Evolutionary conservation across 2,888 invertebrate genomes (phyloP).

Genomic region (Neoitamus cyanurus): DNA sequence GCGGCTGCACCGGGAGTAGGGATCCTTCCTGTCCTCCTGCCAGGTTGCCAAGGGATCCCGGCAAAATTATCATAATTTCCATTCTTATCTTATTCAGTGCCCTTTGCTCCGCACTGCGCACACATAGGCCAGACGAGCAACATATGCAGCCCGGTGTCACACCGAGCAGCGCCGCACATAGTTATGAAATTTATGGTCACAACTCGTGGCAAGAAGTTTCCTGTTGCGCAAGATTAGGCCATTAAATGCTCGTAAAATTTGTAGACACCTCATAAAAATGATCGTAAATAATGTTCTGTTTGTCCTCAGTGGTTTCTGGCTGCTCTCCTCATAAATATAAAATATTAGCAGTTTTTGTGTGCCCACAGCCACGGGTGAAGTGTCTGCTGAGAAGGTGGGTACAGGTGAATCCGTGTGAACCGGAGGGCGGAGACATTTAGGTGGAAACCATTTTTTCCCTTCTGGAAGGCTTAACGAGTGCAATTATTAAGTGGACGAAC

Average conservation of each 20-base stretch:
- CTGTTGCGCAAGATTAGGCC: slow-evolving; percentile 56
- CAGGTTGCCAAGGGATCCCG: neutral
- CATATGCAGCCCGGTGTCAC: slow-evolving; percentile 9
- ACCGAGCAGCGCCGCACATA: slow-evolving; percentile 30
- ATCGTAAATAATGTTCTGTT: slow-evolving; percentile 63
- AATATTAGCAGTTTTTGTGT: neutral
- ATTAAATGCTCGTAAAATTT: slow-evolving; percentile 68
- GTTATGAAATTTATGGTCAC: slow-evolving; percentile 51
- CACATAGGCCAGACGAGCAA: neutral
- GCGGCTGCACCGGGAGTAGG: neutral
- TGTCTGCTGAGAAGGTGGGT: neutral
- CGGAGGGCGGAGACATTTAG: neutral
- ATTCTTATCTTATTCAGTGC: neutral
- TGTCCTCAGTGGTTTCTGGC: slow-evolving; percentile 23
- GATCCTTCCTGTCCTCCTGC: neutral
- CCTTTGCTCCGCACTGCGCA: neutral
- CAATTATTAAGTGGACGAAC: neutral
- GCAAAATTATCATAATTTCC: slow-evolving; percentile 23
- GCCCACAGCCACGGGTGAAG: neutral
- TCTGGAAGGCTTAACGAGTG: neutral
- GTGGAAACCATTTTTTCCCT: neutral
- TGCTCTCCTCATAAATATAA: slow-evolving; percentile 23
- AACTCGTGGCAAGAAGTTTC: slow-evolving; percentile 45
- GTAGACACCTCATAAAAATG: slow-evolving; percentile 68
- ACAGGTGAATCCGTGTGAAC: neutral